A percentile compares a stretch with the other conserved stretches of the same genome.
Evolutionary conservation across 2,888 invertebrate species (phyloP).

Genomic region (Melangyna quadrimaculata): DNA sequence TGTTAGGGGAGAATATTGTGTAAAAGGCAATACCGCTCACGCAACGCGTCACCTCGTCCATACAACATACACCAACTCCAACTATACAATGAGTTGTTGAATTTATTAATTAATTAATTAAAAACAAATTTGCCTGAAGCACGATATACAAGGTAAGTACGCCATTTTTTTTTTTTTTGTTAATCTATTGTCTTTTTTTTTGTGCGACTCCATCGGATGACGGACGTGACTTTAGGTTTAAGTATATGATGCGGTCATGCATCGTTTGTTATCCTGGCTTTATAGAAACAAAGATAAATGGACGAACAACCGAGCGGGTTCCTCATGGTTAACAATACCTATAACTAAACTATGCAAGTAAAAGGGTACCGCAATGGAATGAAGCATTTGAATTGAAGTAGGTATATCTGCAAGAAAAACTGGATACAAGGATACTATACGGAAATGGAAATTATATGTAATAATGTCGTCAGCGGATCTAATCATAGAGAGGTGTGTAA

Average conservation of each 20-base stretch:
- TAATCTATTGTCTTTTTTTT: constrained; percentile 57
- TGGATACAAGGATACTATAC: constrained; percentile 7
- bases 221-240: constrained; percentile 27
- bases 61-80: background rate
- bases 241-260: constrained; percentile 54
- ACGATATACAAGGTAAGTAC: constrained; percentile 61
- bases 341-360: background rate
- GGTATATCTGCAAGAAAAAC: background rate
- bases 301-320: constrained; percentile 14
- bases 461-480: constrained; percentile 66
- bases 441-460: constrained; percentile 45
- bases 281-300: constrained; percentile 60
- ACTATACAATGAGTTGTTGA: constrained; percentile 67
- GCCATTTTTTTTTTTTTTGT: constrained; percentile 53
- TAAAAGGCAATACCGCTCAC: constrained; percentile 47
- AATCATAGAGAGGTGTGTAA: constrained; percentile 42
- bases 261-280: constrained; percentile 39
- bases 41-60: constrained; percentile 48
- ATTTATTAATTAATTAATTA: constrained; percentile 72
- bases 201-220: background rate
- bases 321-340: background rate
- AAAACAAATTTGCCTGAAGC: constrained; percentile 62
- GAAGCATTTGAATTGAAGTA: constrained; percentile 37
- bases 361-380: constrained; percentile 37
- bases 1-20: constrained; percentile 4